These are phyloP conservation scores for Ctenicera cuprea DNA, from an alignment of 2,888 invertebrate species.

Conservation along the genomic window DNA sequence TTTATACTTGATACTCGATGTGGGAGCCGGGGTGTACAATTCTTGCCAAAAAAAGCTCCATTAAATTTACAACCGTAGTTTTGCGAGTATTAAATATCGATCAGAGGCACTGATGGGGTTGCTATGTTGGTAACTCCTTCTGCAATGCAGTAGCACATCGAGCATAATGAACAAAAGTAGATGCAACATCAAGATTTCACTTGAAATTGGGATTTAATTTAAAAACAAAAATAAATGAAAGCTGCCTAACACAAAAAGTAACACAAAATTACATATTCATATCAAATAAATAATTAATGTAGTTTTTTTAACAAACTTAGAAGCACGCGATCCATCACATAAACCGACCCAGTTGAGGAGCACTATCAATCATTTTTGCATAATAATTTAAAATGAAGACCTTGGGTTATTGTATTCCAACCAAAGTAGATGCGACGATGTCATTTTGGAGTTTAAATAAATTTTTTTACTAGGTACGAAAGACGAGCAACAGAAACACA, in stretches of 20 bases:
- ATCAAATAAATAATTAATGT: neutral
- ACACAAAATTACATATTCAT: neutral
- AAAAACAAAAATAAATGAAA: no score
- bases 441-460: neutral
- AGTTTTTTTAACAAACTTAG: neutral
- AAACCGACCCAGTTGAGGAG: neutral
- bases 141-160: neutral
- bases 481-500: neutral
- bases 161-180: no score
- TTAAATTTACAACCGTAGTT: neutral
- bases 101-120: neutral
- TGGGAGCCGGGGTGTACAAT: neutral
- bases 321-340: constrained; percentile 11
- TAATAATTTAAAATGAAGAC: no score
- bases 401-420: no score
- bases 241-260: no score
- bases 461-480: neutral
- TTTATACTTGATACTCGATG: neutral
- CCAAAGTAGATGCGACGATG: neutral
- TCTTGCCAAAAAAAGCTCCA: neutral
- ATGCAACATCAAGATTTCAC: no score
- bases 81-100: neutral
- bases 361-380: neutral
- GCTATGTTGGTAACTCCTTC: neutral
- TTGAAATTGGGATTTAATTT: no score